Conservation (phyloP, 2,888 invertebrate species). For the Choristoneura rosaceana region DNA sequence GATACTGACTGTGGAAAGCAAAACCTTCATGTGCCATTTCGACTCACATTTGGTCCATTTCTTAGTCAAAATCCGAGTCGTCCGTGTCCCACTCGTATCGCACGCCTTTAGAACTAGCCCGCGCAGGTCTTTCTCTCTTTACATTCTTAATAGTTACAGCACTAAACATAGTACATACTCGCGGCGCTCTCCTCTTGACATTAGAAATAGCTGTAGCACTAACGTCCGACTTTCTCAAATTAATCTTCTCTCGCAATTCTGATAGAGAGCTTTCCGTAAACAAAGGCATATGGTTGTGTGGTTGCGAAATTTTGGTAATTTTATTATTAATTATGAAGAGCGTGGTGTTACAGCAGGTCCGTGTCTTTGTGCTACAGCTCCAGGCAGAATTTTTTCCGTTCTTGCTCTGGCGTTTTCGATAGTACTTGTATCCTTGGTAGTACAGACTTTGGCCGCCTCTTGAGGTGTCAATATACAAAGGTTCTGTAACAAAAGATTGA, state of each 20-base stretch:
- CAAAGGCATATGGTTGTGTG: constrained; percentile 18
- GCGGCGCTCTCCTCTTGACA: neutral
- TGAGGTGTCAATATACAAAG: neutral
- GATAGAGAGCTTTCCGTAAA: neutral
- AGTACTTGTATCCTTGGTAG: constrained; percentile 24
- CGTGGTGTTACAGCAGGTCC: constrained; percentile 35
- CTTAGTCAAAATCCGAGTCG: neutral
- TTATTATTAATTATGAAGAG: constrained; percentile 40
- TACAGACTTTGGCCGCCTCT: constrained; percentile 17
- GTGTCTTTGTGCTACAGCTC: constrained; percentile 1
- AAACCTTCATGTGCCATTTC: no score
- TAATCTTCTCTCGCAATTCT: neutral
- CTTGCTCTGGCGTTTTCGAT: constrained; percentile 5
- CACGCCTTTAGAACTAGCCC: neutral
- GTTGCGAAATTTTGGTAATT: constrained; percentile 28
- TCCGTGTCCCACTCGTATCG: neutral
- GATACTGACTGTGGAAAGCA: no score
- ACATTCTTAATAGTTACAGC: no score
- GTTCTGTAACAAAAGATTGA: constrained; percentile 9
- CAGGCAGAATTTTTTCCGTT: neutral
- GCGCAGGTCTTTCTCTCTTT: neutral
- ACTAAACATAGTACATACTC: no score
- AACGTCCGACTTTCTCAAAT: neutral
- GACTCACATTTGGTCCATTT: no score
- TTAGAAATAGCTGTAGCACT: neutral